These are phyloP conservation scores for Machimus atricapillus DNA, from an alignment of 2,888 invertebrate species.

Conservation along the genomic window DNA sequence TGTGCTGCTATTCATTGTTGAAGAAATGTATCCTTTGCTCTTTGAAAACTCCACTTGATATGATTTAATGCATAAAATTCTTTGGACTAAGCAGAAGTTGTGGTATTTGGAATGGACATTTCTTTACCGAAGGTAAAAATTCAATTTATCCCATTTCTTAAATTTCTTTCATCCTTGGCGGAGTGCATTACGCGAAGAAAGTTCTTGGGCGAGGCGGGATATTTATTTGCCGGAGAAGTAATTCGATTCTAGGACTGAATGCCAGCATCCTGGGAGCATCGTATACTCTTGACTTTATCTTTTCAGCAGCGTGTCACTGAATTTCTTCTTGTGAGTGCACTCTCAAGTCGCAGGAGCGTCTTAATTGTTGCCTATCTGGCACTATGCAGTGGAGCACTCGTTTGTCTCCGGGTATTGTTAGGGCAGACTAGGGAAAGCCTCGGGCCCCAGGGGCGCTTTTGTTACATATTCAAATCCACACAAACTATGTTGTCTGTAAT, in stretches of 20 bases:
- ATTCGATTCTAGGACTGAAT: neutral
- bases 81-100: neutral
- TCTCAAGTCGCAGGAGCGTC: neutral
- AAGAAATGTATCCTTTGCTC: neutral
- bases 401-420: neutral
- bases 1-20: neutral
- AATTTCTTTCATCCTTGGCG: neutral
- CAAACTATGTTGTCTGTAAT: conserved; percentile 22
- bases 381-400: neutral
- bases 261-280: neutral
- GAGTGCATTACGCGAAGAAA: neutral
- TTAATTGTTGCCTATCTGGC: neutral
- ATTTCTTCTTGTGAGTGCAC: neutral
- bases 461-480: conserved; percentile 19
- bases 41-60: neutral
- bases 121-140: neutral
- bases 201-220: neutral
- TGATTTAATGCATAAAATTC: neutral
- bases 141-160: neutral
- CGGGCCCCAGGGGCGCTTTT: neutral
- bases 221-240: neutral
- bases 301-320: neutral
- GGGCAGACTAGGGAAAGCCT: neutral
- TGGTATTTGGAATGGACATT: neutral
- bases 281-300: neutral